Evolutionary conservation across 2,888 invertebrate genomes (phyloP).

Genomic region (Nudaria mundana): DNA sequence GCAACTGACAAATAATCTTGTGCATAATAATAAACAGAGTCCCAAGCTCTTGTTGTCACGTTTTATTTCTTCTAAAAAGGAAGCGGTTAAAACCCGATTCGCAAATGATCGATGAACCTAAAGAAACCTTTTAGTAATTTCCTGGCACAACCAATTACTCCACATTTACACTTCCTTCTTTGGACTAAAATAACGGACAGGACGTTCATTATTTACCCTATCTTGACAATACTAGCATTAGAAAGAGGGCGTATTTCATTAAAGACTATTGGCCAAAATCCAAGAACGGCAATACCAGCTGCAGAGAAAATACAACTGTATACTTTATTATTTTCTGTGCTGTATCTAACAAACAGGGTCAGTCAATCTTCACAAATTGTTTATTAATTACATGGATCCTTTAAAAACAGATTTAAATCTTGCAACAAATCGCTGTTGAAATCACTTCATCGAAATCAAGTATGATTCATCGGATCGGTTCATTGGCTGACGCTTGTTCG

Average conservation of each 20-base stretch:
- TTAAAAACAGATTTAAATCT: slow-evolving; percentile 21
- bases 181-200: slow-evolving; percentile 49
- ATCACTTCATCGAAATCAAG: slow-evolving; percentile 43
- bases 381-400: slow-evolving; percentile 2
- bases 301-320: background rate
- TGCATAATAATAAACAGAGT: slow-evolving; percentile 18
- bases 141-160: slow-evolving; percentile 56
- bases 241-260: slow-evolving; percentile 51
- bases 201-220: slow-evolving; percentile 56
- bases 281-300: too few species aligned
- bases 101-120: slow-evolving; percentile 53
- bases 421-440: slow-evolving; percentile 26
- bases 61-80: slow-evolving; percentile 43
- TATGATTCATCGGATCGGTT: slow-evolving; percentile 63
- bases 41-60: slow-evolving; percentile 37
- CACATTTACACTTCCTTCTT: slow-evolving; percentile 64
- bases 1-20: slow-evolving; percentile 36
- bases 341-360: too few species aligned
- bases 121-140: slow-evolving; percentile 53
- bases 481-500: slow-evolving; percentile 51
- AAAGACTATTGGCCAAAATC: slow-evolving; percentile 2
- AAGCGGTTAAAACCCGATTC: slow-evolving; percentile 39
- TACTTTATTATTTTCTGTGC: background rate
- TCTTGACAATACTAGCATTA: slow-evolving; percentile 49
- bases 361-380: background rate